A percentile compares a stretch with the other conserved stretches of the same genome.
Evolutionary conservation across 2,113 vertebrate genomes (phyloP).

Genomic region (Chauna torquata): DNA sequence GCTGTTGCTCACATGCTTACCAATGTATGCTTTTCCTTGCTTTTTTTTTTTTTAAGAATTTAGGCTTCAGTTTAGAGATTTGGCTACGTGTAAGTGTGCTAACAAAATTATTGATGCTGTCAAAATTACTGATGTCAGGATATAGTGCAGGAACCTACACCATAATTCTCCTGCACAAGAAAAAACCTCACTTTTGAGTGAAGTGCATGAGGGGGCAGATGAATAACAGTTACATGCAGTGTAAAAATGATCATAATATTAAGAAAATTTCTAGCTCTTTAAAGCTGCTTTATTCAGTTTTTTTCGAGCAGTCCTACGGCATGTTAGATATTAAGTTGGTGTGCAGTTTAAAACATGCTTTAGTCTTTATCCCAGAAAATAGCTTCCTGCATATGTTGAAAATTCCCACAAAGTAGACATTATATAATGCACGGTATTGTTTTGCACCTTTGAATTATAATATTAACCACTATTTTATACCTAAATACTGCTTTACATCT

Average conservation of each 20-base stretch:
- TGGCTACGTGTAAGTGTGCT: rapidly evolving
- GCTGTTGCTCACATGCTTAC: background rate
- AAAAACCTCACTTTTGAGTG: background rate
- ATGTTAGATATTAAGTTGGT: background rate
- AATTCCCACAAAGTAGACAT: background rate
- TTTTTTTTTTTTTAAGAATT: background rate
- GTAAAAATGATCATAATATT: background rate
- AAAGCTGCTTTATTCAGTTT: background rate
- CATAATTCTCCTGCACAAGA: background rate
- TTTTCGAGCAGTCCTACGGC: background rate
- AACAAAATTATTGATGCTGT: background rate
- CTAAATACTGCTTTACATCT: background rate
- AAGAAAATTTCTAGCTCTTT: background rate
- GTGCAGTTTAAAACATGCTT: background rate
- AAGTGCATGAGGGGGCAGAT: background rate
- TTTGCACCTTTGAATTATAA: background rate
- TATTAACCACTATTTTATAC: background rate
- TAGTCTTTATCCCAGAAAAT: background rate
- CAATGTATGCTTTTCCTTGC: background rate
- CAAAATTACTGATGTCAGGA: background rate
- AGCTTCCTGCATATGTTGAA: background rate
- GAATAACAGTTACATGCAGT: background rate
- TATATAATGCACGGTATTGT: background rate
- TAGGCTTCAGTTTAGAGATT: background rate
- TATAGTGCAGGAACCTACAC: background rate